phyloP scores from a whole-genome alignment of 2,113 vertebrate genomes.

The Colius striatus region DNA sequence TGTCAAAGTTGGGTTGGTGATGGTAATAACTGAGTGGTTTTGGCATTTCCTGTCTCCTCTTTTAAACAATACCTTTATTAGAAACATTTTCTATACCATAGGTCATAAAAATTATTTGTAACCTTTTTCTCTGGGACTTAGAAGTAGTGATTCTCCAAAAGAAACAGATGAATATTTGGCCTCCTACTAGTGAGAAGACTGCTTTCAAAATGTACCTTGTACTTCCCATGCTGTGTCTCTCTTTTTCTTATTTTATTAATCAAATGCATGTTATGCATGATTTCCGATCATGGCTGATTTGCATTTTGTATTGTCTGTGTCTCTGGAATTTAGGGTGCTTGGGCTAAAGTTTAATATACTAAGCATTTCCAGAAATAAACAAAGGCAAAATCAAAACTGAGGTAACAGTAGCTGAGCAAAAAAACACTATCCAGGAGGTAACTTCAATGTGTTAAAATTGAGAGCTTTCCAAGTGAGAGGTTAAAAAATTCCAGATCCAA shows the following conservation, averaged over 20 bases:
- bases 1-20: too few relatives aligned
- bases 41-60: neutral
- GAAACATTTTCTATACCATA: neutral
- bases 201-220: neutral
- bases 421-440: neutral
- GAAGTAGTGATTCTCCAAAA: neutral
- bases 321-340: conserved; percentile 9
- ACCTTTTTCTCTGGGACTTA: neutral
- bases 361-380: neutral
- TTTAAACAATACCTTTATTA: neutral
- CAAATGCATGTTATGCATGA: neutral
- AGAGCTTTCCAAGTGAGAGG: neutral
- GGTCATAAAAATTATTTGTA: neutral
- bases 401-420: neutral
- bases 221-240: neutral
- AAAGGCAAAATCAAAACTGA: neutral
- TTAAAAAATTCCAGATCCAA: neutral
- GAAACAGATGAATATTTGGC: neutral
- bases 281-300: neutral
- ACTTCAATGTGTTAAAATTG: neutral
- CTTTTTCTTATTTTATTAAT: neutral
- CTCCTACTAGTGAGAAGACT: neutral
- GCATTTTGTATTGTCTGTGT: neutral
- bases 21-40: neutral
- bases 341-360: conserved; percentile 5